Evolutionary conservation across 2,888 invertebrate species (phyloP), one percentile per base, ranked within the genome.

Genomic region (Troides helena): DNA sequence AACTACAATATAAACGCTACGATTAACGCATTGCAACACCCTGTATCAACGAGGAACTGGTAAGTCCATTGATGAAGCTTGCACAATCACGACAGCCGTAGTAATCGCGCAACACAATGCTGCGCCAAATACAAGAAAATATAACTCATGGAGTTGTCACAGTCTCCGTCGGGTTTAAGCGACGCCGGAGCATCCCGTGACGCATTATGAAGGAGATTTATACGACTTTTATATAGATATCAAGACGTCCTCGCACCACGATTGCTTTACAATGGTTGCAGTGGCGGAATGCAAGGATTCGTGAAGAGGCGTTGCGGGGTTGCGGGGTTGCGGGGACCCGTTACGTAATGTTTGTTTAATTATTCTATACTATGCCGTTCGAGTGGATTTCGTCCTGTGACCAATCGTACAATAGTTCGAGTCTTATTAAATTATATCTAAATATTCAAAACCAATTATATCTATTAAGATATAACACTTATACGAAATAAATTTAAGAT

Each of bases 171-270:
- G 73, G 80, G 79, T 80, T 77, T 21, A 79, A 85, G 81, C 75
- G 77, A 76, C 77, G 78, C 75, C 74, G 74, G 74, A 73, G 75
- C 82, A 79, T 78, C 78, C 81, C 76, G 75, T 67, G 72, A 70
- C n/a, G 77, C 74, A 80, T 84, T 84, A 81, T 83, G 65, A 64
- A 63, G 58, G 71, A 88, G 88, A 89, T 89, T 89, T 88, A 89
- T 88, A 84, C 72, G 85, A 84, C 78, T 86, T 86, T 87, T 76
- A 88, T 87, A 87, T 81, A 87, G 87, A 86, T 77, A 84, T 84
- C 80, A 81, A 80, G 80, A 79, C 39, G 57, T 36, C 25, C 56
- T 56, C n/a, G 30, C 18, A 30, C 17, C 59, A 59, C 39, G 10
- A 36, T 58, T 43, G 43, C 25, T 12, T 67, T 46, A 50, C 30